phyloP scores from a whole-genome alignment of 2,888 invertebrate species.

The Himalopsyche tibetana region DNA sequence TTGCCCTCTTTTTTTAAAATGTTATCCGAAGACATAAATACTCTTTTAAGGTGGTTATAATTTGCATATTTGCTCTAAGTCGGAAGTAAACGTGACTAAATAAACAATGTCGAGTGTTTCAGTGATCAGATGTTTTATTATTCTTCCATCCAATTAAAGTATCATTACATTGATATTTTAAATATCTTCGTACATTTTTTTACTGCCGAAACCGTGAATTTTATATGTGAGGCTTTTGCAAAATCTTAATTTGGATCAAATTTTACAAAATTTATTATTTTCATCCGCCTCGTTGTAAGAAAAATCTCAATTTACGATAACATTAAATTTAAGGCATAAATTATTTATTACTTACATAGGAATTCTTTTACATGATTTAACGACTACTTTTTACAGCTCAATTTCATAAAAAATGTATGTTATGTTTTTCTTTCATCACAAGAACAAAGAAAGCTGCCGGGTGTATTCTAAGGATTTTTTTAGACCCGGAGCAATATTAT shows the following conservation, averaged over 20 bases:
- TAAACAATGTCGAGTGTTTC: background rate
- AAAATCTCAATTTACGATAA: conserved; percentile 42
- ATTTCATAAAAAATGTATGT: conserved; percentile 37
- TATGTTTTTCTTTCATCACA: conserved; percentile 38
- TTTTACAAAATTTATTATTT: conserved; percentile 38
- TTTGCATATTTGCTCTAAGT: too few species aligned
- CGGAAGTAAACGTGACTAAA: too few species aligned
- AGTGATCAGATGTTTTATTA: background rate
- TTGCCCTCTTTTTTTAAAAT: too few species aligned
- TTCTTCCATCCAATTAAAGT: background rate
- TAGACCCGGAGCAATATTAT: background rate
- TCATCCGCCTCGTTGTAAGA: background rate
- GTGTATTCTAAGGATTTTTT: background rate
- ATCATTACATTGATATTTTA: background rate
- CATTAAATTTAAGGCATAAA: conserved; percentile 35
- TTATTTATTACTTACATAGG: conserved; percentile 42
- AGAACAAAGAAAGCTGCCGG: conserved; percentile 31
- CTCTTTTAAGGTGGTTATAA: too few species aligned
- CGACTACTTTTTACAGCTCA: conserved; percentile 37
- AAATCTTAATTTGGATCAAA: conserved; percentile 41
- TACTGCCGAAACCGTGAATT: conserved; percentile 32
- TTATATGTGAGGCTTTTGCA: background rate
- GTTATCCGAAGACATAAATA: too few species aligned
- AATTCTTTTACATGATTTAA: conserved; percentile 43
- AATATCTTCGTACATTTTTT: background rate